These are phyloP conservation scores for Thunnus albacares DNA, from an alignment of 2,797 vertebrate genomes.

Conservation along the genomic window DNA sequence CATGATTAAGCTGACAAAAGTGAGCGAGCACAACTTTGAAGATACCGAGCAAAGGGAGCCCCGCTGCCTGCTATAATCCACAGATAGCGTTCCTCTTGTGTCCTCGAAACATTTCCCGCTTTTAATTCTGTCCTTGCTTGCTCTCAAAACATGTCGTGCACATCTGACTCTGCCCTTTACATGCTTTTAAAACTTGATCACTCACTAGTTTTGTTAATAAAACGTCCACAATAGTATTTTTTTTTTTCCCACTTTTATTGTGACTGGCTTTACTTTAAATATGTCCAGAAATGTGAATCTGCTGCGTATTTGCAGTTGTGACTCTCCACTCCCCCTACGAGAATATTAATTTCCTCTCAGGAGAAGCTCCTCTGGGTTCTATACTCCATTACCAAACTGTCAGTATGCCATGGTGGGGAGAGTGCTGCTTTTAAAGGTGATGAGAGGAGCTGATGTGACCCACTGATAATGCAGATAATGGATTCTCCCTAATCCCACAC, in stretches of 20 bases:
- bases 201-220: neutral
- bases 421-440: slow-evolving; percentile 54
- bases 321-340: slow-evolving; percentile 20
- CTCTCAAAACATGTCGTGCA: slow-evolving; percentile 8
- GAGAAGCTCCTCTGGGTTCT: slow-evolving; percentile 14
- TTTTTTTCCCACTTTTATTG: neutral
- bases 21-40: slow-evolving; percentile 54
- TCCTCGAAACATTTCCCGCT: slow-evolving; percentile 28
- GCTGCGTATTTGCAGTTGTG: slow-evolving; percentile 10
- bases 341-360: slow-evolving; percentile 42
- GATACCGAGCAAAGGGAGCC: slow-evolving; percentile 25
- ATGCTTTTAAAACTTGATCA: neutral
- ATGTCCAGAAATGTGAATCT: slow-evolving; percentile 7
- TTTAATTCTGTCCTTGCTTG: slow-evolving; percentile 9
- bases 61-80: slow-evolving; percentile 42
- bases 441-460: slow-evolving; percentile 43
- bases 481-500: slow-evolving; percentile 44
- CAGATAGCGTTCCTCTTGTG: slow-evolving; percentile 24
- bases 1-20: slow-evolving; percentile 58
- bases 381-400: slow-evolving; percentile 42
- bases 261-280: neutral
- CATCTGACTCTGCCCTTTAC: neutral
- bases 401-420: slow-evolving; percentile 11
- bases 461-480: slow-evolving; percentile 54
- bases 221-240: neutral